phyloP scores from a whole-genome alignment of 2,888 invertebrate genomes.

The Tipula unca region DNA sequence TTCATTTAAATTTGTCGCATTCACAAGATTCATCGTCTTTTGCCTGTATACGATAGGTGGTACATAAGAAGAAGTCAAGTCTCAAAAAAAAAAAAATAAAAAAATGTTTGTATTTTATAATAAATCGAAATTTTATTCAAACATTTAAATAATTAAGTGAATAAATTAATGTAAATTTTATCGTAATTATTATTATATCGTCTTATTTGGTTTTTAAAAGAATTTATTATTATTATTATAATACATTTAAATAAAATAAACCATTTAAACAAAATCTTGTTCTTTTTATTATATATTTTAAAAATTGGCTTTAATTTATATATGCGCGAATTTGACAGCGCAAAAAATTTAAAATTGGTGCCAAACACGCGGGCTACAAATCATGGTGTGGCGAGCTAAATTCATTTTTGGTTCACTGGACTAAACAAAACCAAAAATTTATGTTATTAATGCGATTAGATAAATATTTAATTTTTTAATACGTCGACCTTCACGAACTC shows the following conservation, averaged over 20 bases:
- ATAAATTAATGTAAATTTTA: conserved; percentile 19
- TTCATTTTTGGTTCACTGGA: background rate
- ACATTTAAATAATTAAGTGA: conserved; percentile 17
- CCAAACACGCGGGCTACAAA: background rate
- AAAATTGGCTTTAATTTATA: background rate
- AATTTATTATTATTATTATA: background rate
- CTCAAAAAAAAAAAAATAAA: background rate
- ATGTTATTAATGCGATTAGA: background rate
- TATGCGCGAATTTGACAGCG: background rate
- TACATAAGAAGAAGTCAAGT: background rate
- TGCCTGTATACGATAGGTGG: background rate
- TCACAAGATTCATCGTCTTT: background rate
- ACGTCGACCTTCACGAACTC: too few relatives aligned
- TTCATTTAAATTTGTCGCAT: background rate
- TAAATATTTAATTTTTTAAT: too few relatives aligned
- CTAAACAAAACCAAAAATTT: background rate
- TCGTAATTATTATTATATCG: conserved; percentile 18
- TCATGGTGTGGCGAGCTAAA: background rate
- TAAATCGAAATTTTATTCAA: background rate
- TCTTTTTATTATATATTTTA: background rate
- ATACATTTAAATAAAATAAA: background rate
- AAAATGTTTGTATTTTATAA: background rate
- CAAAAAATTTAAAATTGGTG: background rate
- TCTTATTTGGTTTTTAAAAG: background rate
- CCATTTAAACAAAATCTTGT: background rate